Base-by-base conservation (phyloP, 2,113 vertebrate genomes). In the Carollia perspicillata region DNA sequence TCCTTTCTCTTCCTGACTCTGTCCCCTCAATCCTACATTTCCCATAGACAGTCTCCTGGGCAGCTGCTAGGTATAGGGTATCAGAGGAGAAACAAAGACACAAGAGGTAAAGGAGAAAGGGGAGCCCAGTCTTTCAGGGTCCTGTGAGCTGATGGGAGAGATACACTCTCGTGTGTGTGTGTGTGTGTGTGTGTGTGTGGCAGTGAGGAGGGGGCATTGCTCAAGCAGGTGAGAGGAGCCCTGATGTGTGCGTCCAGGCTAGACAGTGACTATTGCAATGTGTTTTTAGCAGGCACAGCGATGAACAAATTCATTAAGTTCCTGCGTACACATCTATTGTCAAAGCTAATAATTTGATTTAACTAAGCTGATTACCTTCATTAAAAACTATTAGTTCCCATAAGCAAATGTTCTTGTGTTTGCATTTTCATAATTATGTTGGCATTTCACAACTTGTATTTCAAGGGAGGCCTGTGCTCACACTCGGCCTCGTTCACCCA, bases 301-400 rank as follows among this genome's bases (percentile, higher is more conserved):
- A 97, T 88, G 94, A 96, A 89, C 93, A 94, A 90, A 97, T 97
- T 95, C 94, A 97, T 96, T 96, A 97, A 83, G 93, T 81, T 94
- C 85, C 85, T 97, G 94, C 96, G 96, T 97, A 96, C 72, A 90
- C 93, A 96, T 97, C 97, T 86, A 93, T 96, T 96, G 97, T 96
- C 93, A 94, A 94, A 96, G 81, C 86, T 97, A 97, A 97, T 96
- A 96, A 96, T 96, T 94, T 96, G 95, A 95, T 96, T 95, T 96
- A 96, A 95, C 94, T 86, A 84, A 97, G 94, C 89, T 96, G 97
- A 96, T 97, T 97, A 89, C 83, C 95, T 95, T 97, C 97, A 97
- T 97, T 97, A 97, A 97, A 97, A 97, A 96, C 81, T 78, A 97
- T 97, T 97, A 97, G 96, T 91, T 96, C 69, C 97, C 89, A 96